Evolutionary conservation across 35 echinoderm and acorn worm species (phyloP), one percentile per base, ranked within the genome.

Genomic region (Holothuria glaberrima): DNA sequence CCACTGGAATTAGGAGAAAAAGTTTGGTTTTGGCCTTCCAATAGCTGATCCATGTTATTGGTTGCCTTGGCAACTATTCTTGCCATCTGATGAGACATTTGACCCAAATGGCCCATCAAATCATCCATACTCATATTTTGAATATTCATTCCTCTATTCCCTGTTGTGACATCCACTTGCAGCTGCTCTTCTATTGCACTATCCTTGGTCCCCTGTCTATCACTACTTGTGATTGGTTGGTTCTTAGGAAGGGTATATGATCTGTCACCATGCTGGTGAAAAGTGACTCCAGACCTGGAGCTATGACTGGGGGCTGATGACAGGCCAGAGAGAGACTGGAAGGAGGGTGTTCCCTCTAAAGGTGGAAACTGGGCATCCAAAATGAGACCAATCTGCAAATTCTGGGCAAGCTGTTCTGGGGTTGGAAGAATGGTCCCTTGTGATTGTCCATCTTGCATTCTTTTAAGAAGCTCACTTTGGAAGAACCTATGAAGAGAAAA

Each of bases 1-100:
- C 95, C 95, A 80, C 95, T 97, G 0, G 95, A 97, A 81, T 94
- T 97, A 24, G 95, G 92, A 16, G 95, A 97, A 72, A 97, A 97
- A 16, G 29, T 80, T 26, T 87, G 48, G 0, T 67, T 94, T 82
- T 97, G 95, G 9, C 95, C 95, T 71, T 97, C 97, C 30, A 95
- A 78, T 12, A 99, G 52, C 69, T 99, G 91, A 64, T 99, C 97
- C 66, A 95, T 93, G 54, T 99, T 99, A 91, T 95, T 95, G 6
- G 97, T 99, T 87, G 92, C 93, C 91, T 89, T 99, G 54, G 97
- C 93, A 86, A 95, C 97, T 9, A 91, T 74, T 27, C 93, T 82
- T 27, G 93, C 97, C 30, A 99, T 75, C 82, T 99, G 94, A 45
- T 99, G 91, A 13, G 91, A 95, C 45, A 90, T 86, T 46, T 99